Evolutionary conservation across 2,888 invertebrate genomes (phyloP), one percentile per base, ranked within the genome.

Genomic region (Sphinx pinastri): DNA sequence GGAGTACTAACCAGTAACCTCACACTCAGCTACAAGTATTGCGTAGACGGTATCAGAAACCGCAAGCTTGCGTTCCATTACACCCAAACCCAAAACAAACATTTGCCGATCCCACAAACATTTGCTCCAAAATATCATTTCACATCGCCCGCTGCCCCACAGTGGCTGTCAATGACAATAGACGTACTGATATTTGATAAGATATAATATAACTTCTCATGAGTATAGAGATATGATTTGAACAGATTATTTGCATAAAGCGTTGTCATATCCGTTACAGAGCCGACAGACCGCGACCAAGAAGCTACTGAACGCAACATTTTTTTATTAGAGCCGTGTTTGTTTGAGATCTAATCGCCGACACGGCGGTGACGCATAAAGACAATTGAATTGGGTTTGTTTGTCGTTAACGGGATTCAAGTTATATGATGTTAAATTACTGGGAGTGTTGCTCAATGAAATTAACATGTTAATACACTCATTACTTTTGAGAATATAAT

Each of bases 221-320:
- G 19, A 49, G 12, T 19, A 63, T 63, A 19, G 16, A 16, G 13
- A 7, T 19, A 4, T 47, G 38, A 55, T 47, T 47, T 49, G 45
- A 60, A 47, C 45, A 49, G 12, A 19, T 12, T 49, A 71, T 70
- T 68, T 54, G 69, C 71, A 71, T 60, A 60, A 16, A 16, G 77
- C 75, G 74, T 76, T 80, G 82, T 84, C 84, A 84, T 85, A 85
- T 86, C 86, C 84, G 84, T 83, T 82, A 80, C 80, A 80, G 71
- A 70, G 70, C 75, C 81, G 78, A 52, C 79, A 76, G 76, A 81
- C 83, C 84, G 81, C 77, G 79, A 81, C 82, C 79, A 84, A 85
- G 83, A 79, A 73, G 69, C 59, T 59, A 52, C 59, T 47, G 63
- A 49, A 63, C 63, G 38, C 7, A 54, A 38, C n/a, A 31, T 51